Base-by-base conservation (phyloP, 2,113 vertebrate species). In the Phylloscopus trochilus region DNA sequence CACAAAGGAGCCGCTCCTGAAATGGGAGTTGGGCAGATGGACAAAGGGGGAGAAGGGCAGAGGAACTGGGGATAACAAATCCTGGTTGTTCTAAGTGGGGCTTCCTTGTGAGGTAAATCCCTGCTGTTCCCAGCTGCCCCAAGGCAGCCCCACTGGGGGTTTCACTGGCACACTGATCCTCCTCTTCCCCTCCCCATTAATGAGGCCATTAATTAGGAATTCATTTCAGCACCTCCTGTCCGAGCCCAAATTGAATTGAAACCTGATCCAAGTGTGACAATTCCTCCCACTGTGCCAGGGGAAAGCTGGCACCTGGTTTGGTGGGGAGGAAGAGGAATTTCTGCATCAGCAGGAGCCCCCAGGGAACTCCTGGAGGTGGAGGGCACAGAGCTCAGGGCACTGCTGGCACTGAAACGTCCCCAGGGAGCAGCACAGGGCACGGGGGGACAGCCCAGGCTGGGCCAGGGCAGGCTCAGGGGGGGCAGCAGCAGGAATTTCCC, bases 341-440 rank as follows among this genome's bases (percentile, higher is more conserved):
- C 21, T 37, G 53, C 53, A 27, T 3, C 2, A 37, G 37, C 72
- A 68, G 37, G 44, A 26, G 44, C 9, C 62, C 33, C 44, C 18
- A 8, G 33, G 62, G 44, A 68, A 1, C 27, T 26, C 31, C 52
- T 59, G 72, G 31, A 43, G 35, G 8, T 1, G 35, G 30, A 85
- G 72, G 10, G 31, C 44, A 59, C 62, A 17, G 21, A 51, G 35
- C 24, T 21, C 60, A 76, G 72, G 70, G 21, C 51, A 21, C 30
- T 30, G 70, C 60, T 41, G 82, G 43, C 43, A 66, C 12, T 16
- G 52, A 51, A 20, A 30, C 5, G 51, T 56, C 51, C 60, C 59
- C 59, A 52, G 0, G 1, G 67, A 62, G 2, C 35, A 20, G 56
- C 7, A 21, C 49, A 39, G 59, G 49, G 64, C 2, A 1, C 6